These are phyloP conservation scores for Epizoanthus ramosus DNA, from an alignment of 92 coral and sea anemone species.

Conservation along the genomic window DNA sequence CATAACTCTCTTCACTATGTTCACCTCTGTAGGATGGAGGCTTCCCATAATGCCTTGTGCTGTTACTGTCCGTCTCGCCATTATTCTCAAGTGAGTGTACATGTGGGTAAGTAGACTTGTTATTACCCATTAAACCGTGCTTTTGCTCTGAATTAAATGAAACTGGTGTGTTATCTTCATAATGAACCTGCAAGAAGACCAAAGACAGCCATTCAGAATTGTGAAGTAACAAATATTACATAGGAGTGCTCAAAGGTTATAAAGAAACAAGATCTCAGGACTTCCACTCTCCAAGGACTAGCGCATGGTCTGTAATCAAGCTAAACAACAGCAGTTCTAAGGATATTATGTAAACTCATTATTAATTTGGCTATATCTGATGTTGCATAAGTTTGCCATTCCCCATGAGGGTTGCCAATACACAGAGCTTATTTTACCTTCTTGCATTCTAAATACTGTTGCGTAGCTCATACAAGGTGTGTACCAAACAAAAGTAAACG, in stretches of 20 bases:
- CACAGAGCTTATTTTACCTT: no score
- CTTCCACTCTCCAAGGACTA: no score
- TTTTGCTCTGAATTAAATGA: constrained; percentile 50
- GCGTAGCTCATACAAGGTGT: no score
- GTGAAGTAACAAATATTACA: background rate
- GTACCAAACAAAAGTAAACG: no score
- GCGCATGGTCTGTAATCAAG: no score
- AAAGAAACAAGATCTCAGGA: no score
- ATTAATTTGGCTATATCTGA: no score
- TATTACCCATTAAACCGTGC: constrained; percentile 69
- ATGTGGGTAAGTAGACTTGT: constrained; percentile 55
- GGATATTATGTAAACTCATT: no score
- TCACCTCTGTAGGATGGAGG: constrained; percentile 12
- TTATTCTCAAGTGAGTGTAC: constrained; percentile 54
- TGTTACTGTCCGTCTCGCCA: constrained; percentile 31
- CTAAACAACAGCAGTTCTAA: no score
- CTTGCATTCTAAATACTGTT: no score
- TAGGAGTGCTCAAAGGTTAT: background rate
- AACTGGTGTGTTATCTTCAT: constrained; percentile 62
- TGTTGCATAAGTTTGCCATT: no score
- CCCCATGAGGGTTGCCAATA: no score
- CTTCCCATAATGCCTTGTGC: constrained; percentile 29
- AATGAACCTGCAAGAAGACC: constrained; percentile 63
- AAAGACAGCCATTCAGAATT: background rate
- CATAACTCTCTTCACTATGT: constrained; percentile 35